Percentiles rank a stretch among this genome's conserved stretches.
phyloP scores from a whole-genome alignment of 2,113 vertebrate genomes.

The Laticauda colubrina region DNA sequence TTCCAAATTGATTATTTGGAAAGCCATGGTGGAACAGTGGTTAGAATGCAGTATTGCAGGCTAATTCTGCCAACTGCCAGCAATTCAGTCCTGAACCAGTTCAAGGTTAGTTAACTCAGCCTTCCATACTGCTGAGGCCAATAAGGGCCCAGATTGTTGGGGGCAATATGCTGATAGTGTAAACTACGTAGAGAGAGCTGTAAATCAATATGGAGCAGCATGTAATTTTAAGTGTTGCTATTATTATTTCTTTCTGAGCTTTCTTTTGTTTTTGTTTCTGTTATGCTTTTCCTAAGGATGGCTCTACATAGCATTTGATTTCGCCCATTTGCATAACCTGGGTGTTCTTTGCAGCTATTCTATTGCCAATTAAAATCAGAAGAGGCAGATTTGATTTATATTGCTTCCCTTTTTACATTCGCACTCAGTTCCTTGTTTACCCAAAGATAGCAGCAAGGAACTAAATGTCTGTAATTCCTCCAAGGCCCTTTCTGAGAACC shows the following conservation, averaged over 20 bases:
- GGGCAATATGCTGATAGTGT: neutral
- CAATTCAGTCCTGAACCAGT: neutral
- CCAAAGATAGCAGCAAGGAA: conserved; percentile 1
- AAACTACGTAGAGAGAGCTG: neutral
- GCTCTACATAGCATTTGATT: neutral
- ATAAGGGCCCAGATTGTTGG: neutral
- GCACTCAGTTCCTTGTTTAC: conserved; percentile 15
- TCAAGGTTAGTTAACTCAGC: neutral
- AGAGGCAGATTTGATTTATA: neutral
- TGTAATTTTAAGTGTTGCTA: neutral
- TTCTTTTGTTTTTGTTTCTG: neutral
- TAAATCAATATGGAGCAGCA: neutral
- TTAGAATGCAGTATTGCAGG: neutral
- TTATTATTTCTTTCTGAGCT: neutral
- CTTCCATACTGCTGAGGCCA: neutral
- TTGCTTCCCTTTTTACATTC: neutral
- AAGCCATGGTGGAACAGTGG: neutral
- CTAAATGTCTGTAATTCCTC: conserved; percentile 34
- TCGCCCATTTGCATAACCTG: neutral
- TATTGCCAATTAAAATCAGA: conserved; percentile 35
- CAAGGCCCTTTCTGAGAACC: conserved; percentile 49
- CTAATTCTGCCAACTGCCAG: neutral
- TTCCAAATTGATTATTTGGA: neutral
- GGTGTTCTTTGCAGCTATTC: neutral
- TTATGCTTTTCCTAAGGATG: neutral